Evolutionary conservation across 2,888 invertebrate species (phyloP).

Genomic region (Barypeithes pellucidus): DNA sequence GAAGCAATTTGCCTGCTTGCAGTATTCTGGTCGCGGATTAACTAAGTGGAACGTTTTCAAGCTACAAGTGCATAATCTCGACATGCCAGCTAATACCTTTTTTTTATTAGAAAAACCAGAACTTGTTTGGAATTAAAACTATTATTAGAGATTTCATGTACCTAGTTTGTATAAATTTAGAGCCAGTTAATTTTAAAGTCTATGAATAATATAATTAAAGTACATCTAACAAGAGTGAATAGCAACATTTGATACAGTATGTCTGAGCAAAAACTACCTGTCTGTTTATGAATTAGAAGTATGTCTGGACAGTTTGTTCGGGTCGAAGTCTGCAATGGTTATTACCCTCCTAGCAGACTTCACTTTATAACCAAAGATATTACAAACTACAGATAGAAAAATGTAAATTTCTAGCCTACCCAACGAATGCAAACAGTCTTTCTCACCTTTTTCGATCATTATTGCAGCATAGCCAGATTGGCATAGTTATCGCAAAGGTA

Average conservation of each 20-base stretch:
- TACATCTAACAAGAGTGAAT: neutral
- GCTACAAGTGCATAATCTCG: constrained; percentile 50
- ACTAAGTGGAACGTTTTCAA: constrained; percentile 48
- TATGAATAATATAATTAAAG: neutral
- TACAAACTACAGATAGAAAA: no score
- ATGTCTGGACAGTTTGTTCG: no score
- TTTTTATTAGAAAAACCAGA: constrained; percentile 38
- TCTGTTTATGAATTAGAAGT: no score
- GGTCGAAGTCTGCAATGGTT: no score
- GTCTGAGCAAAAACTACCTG: no score
- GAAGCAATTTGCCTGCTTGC: constrained; percentile 38
- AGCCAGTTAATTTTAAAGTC: neutral
- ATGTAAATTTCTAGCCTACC: no score
- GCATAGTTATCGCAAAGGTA: no score
- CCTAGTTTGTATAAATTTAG: constrained; percentile 2
- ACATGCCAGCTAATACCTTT: constrained; percentile 37
- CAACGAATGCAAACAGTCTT: no score
- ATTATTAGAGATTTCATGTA: constrained; percentile 35
- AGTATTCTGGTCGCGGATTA: constrained; percentile 41
- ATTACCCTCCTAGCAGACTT: no score
- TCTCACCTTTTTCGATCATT: no score
- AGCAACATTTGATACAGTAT: neutral
- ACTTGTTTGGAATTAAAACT: constrained; percentile 39
- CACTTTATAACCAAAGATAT: no score
- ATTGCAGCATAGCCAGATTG: no score